Evolutionary conservation across 2,797 vertebrate genomes (phyloP).

Genomic region (Florisuga fusca): DNA sequence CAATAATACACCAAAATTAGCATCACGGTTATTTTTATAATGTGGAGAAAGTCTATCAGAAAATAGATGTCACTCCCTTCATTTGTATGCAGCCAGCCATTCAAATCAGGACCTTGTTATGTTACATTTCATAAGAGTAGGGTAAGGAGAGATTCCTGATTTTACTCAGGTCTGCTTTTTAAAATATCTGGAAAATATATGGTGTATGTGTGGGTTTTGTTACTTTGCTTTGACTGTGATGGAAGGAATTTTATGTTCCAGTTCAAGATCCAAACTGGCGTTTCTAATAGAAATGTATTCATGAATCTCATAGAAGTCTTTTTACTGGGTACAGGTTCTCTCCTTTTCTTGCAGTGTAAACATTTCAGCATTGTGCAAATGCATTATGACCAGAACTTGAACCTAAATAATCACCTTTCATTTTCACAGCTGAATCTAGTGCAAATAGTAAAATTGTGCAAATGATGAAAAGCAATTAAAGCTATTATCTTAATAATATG

Average conservation of each 20-base stretch:
- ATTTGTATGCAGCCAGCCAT: neutral
- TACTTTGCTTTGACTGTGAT: neutral
- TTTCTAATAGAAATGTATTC: neutral
- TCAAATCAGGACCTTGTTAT: neutral
- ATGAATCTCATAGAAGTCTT: neutral
- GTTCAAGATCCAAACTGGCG: neutral
- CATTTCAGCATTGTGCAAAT: neutral
- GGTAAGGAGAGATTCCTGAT: neutral
- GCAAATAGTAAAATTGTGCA: conserved; percentile 11
- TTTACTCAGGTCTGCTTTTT: neutral
- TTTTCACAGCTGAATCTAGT: conserved; percentile 17
- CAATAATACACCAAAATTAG: neutral
- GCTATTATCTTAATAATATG: neutral
- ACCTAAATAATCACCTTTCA: neutral
- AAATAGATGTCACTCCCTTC: neutral
- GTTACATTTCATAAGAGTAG: neutral
- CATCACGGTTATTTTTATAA: neutral
- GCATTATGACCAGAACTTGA: neutral
- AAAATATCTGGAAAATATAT: neutral
- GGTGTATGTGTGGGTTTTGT: neutral
- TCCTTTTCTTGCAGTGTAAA: neutral
- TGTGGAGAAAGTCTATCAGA: neutral
- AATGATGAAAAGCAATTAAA: conserved; percentile 18
- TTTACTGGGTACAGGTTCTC: neutral
- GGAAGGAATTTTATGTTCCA: neutral